A percentile compares a stretch with the other conserved stretches of the same genome.
Evolutionary conservation across 2,113 vertebrate species (phyloP).

Genomic region (Daubentonia madagascariensis): DNA sequence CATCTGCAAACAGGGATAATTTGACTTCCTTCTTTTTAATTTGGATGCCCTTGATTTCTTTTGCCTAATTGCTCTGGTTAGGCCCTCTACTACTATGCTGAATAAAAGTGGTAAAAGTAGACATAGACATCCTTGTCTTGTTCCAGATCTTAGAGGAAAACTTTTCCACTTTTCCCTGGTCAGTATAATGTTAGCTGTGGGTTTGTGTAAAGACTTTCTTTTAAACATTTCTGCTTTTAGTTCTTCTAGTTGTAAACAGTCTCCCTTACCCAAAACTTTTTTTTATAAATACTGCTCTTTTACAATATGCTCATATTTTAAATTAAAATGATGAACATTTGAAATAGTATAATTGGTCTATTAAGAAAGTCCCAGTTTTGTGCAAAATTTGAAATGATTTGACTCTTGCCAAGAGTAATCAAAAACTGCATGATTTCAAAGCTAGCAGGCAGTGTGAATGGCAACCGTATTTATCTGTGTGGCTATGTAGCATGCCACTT

Average conservation of each 20-base stretch:
- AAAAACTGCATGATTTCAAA: slow-evolving; percentile 4
- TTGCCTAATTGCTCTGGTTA: not conserved
- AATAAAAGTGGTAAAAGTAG: not conserved
- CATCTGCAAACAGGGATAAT: not conserved
- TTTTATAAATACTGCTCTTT: slow-evolving; percentile 35
- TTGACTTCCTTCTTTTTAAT: not conserved
- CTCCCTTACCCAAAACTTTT: not conserved
- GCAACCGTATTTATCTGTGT: not conserved
- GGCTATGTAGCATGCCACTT: not conserved
- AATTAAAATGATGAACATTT: slow-evolving; percentile 23
- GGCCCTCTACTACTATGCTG: not conserved
- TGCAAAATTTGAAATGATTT: slow-evolving; percentile 28
- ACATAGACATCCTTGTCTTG: not conserved
- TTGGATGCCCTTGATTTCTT: not conserved
- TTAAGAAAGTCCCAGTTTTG: slow-evolving; percentile 11
- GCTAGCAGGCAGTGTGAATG: not conserved
- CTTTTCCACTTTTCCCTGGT: not conserved
- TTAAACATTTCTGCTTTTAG: slow-evolving; percentile 24
- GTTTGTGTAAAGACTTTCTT: not conserved
- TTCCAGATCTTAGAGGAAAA: not conserved
- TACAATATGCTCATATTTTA: slow-evolving; percentile 43
- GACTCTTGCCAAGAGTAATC: slow-evolving; percentile 14
- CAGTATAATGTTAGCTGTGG: not conserved
- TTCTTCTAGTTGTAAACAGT: not conserved
- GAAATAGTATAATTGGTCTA: not conserved